A percentile compares a stretch with the other conserved stretches of the same genome.
Conservation (phyloP, 2,888 invertebrate genomes). For the Ichneumon xanthorius region DNA sequence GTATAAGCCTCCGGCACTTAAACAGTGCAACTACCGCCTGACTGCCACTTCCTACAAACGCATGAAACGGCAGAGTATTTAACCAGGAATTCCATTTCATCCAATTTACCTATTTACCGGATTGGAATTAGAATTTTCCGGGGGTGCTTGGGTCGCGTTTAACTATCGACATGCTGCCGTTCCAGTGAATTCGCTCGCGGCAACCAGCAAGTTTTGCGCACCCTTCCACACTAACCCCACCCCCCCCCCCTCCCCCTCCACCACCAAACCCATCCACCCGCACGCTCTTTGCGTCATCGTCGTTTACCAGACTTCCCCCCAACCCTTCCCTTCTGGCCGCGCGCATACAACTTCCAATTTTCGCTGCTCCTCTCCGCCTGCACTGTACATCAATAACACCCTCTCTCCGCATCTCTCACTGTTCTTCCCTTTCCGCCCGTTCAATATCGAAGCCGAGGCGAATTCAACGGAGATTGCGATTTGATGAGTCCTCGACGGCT, state of each 20-base stretch:
- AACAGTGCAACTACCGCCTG: slow-evolving; percentile 8
- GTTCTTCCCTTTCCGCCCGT: slow-evolving; percentile 14
- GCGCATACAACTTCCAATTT: slow-evolving; percentile 48
- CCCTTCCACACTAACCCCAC: background rate
- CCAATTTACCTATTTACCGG: slow-evolving; percentile 72
- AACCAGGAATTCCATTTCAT: slow-evolving; percentile 71
- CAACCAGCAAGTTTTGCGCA: slow-evolving; percentile 30
- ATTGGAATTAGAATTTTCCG: slow-evolving; percentile 72
- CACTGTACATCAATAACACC: background rate
- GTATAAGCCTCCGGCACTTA: background rate
- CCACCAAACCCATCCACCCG: too few relatives aligned
- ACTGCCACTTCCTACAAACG: slow-evolving; percentile 30
- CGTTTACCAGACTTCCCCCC: background rate
- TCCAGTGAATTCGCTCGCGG: slow-evolving; percentile 1
- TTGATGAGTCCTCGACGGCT: slow-evolving; percentile 65
- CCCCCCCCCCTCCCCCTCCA: background rate
- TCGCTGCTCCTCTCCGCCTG: slow-evolving; percentile 33
- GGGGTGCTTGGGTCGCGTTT: slow-evolving; percentile 63
- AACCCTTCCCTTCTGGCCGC: background rate
- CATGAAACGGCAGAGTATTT: slow-evolving; percentile 55
- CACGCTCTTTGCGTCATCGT: background rate
- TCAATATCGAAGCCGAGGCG: slow-evolving; percentile 59
- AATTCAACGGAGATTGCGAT: slow-evolving; percentile 67
- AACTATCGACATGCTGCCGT: slow-evolving; percentile 64
- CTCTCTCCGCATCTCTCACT: background rate